Evolutionary conservation across 2,113 vertebrate genomes (phyloP), one percentile per base, ranked within the genome.

Genomic region (Orthochromis indermauri): DNA sequence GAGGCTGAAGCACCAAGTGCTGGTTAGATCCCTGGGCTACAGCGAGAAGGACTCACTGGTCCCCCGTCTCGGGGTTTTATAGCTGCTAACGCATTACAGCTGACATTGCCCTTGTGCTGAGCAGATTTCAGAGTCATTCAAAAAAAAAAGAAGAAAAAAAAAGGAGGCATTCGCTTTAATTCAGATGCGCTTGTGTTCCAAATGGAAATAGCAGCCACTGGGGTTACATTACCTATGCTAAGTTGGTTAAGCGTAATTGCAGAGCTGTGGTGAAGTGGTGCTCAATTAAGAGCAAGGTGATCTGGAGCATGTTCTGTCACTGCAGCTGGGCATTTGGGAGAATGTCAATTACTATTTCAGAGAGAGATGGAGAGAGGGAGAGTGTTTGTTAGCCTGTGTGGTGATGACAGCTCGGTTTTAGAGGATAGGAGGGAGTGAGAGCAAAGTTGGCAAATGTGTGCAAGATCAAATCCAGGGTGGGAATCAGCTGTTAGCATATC

Each of bases 281-380:
- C 90, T 93, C 90, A 86, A 84, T 93, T 90, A 90, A 83, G 90
- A 93, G 85, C 91, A 87, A 89, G 91, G 91, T 93, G 92, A 95
- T 91, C 83, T 47, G 10, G 85, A 54, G 83, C 86, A 63, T 89
- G 89, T 85, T 93, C 90, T 86, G 82, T 78, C 80, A 28, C 81
- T 85, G 93, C 86, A 83, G 88, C 78, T 51, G 45, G 49, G 84
- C 86, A 79, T 91, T 91, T 87, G 86, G 91, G 92, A 94, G 83
- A 95, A 94, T 93, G 92, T 94, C 92, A 93, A 91, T 88, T 86
- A 90, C 86, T 86, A 19, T 92, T 91, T 88, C 84, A 88, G 86
- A 83, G 88, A 63, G 87, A 66, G 42, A 79, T 28, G 9, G 85
- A 81, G 73, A 84, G 88, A 80, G 73, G 57, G 42, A 57, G 83